These are phyloP conservation scores for Erebia epiphron DNA, from an alignment of 2,888 invertebrate genomes.

Conservation along the genomic window DNA sequence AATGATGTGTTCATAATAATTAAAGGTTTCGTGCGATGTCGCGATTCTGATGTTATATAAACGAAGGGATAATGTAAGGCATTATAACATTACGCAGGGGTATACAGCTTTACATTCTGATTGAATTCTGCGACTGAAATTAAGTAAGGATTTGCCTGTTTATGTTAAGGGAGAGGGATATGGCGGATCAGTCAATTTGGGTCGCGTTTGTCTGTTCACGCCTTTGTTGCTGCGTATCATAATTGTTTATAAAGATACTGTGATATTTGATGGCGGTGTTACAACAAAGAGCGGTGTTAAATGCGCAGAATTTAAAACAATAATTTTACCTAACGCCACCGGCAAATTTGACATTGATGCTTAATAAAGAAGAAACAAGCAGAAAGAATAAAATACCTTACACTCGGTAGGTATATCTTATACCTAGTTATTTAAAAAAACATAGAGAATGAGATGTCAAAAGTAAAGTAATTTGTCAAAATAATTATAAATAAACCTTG, in stretches of 20 bases:
- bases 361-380: too few species aligned
- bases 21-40: constrained; percentile 78
- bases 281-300: not conserved
- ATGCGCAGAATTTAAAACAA: not conserved
- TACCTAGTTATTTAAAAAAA: too few species aligned
- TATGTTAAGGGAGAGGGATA: constrained; percentile 71
- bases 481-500: too few species aligned
- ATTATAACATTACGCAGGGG: constrained; percentile 80
- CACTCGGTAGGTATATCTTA: too few species aligned
- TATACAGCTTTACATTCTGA: constrained; percentile 79
- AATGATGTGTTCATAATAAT: constrained; percentile 83
- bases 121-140: constrained; percentile 82
- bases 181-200: constrained; percentile 76
- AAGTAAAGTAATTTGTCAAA: too few species aligned
- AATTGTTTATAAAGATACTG: constrained; percentile 36
- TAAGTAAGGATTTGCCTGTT: constrained; percentile 83
- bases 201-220: constrained; percentile 63
- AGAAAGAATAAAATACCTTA: too few species aligned
- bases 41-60: constrained; percentile 63
- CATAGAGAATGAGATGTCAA: too few species aligned
- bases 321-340: too few species aligned
- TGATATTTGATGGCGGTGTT: constrained; percentile 1
- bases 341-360: too few species aligned
- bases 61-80: constrained; percentile 75
- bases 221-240: constrained; percentile 56